Percentiles rank a stretch among this genome's conserved stretches.
Conservation (phyloP, 1,140 invertebrate species). For the Bombus fervidus region DNA sequence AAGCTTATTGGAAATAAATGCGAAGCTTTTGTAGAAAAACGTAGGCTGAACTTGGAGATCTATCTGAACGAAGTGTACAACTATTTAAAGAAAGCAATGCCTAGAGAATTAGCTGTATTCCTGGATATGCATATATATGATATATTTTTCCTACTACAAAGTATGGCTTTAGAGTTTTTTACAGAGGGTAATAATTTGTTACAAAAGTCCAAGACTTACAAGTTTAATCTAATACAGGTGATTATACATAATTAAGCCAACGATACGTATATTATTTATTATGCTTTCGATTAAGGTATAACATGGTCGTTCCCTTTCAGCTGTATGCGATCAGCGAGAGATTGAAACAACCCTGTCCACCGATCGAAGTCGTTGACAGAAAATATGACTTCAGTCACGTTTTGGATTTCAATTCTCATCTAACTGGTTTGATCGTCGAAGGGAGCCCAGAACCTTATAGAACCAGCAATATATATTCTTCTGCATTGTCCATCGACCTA, state of each 20-base stretch:
- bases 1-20: constrained; percentile 92
- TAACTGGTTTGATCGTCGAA: constrained; percentile 87
- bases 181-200: constrained; percentile 87
- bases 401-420: constrained; percentile 92
- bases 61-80: constrained; percentile 91
- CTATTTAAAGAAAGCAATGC: constrained; percentile 89
- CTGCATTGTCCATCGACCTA: constrained; percentile 90
- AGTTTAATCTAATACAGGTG: constrained; percentile 90
- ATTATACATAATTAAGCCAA: constrained; percentile 13
- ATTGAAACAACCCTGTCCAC: constrained; percentile 92
- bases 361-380: constrained; percentile 86
- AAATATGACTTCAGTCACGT: constrained; percentile 94
- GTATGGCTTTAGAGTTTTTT: constrained; percentile 88
- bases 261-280: not conserved
- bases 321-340: constrained; percentile 94
- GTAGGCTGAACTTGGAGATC: constrained; percentile 89
- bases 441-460: constrained; percentile 86
- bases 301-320: constrained; percentile 83
- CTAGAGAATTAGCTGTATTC: constrained; percentile 89
- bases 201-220: constrained; percentile 84
- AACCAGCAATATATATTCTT: constrained; percentile 92
- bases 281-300: not conserved
- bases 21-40: constrained; percentile 92
- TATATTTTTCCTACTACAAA: constrained; percentile 91
- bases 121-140: constrained; percentile 92